Base-by-base conservation (phyloP, 2,888 invertebrate genomes). In the Abrostola triplasia region DNA sequence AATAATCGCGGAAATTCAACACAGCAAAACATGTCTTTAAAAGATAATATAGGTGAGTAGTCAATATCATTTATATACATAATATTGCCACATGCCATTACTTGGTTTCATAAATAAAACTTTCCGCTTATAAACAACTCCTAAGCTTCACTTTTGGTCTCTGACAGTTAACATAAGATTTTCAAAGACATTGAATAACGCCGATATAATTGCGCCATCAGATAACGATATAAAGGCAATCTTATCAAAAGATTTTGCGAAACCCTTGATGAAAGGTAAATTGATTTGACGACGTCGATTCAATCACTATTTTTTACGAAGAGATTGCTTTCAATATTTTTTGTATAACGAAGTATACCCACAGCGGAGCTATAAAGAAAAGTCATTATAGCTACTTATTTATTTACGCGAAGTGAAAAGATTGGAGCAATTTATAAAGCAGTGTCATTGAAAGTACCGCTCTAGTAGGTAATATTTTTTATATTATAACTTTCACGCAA, bases 281-380 rank as follows among this genome's bases (percentile, higher is more conserved):
- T 77, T 77, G 70, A 70, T 72, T 74, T 67, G 59, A 59, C 62
- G 70, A 64, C 64, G 69, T 73, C 77, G 48, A 69, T 77, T 79
- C 79, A 73, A 73, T 77, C 76, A 61, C 60, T 61, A 73, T 57
- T 66, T 60, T 67, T 61, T 70, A 50, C 51, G 49, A 58, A 70
- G 58, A 75, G 64, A 76, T 67, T 76, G 78, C 71, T 62, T 74
- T 70, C 60, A 70, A 65, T 79, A 65, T 74, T 68, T 69, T 61
- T 65, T 64, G 58, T 64, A 59, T 63, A 64, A 66, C 61, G 58
- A 63, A 59, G 56, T 64, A 66, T 40, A 42, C 59, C 64, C 41
- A 13, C 41, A 48, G 53, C 52, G 48, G 53, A 37, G 35, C 48
- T 62, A 53, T 68, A 64, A 71, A 73, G 76, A 53, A 64, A 78